Conservation (phyloP, 2,113 vertebrate genomes). For the Cynocephalus volans region DNA sequence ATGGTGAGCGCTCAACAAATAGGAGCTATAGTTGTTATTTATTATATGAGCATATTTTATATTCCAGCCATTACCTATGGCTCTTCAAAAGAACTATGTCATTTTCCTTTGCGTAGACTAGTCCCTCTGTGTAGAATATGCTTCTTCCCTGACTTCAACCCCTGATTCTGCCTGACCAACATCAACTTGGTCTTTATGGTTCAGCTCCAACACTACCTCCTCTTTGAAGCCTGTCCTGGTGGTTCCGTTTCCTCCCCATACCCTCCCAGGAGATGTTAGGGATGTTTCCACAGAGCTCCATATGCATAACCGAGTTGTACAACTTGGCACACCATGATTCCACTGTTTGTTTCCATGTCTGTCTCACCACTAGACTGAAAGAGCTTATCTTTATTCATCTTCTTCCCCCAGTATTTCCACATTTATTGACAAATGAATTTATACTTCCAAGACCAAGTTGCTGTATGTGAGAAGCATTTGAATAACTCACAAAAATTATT, state of each 20-base stretch:
- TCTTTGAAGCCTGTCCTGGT: background rate
- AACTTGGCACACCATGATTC: background rate
- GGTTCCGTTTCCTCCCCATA: background rate
- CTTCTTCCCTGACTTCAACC: background rate
- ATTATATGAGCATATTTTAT: background rate
- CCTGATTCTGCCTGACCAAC: background rate
- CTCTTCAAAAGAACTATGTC: background rate
- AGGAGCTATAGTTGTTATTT: background rate
- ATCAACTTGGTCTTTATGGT: background rate
- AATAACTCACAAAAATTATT: background rate
- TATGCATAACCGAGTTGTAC: background rate
- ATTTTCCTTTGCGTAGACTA: background rate
- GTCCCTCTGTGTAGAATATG: background rate
- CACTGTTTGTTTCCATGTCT: background rate
- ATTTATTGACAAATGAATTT: slow-evolving; percentile 35
- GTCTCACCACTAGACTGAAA: background rate
- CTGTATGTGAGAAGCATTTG: slow-evolving; percentile 37
- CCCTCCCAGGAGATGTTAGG: background rate
- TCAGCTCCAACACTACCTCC: background rate
- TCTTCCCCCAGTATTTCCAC: background rate
- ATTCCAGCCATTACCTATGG: background rate
- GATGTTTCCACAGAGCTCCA: background rate
- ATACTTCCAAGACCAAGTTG: background rate
- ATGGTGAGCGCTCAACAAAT: background rate
- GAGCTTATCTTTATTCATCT: background rate